Base-by-base conservation (phyloP, 1,140 invertebrate genomes). In the Drosophila pectinifera region DNA sequence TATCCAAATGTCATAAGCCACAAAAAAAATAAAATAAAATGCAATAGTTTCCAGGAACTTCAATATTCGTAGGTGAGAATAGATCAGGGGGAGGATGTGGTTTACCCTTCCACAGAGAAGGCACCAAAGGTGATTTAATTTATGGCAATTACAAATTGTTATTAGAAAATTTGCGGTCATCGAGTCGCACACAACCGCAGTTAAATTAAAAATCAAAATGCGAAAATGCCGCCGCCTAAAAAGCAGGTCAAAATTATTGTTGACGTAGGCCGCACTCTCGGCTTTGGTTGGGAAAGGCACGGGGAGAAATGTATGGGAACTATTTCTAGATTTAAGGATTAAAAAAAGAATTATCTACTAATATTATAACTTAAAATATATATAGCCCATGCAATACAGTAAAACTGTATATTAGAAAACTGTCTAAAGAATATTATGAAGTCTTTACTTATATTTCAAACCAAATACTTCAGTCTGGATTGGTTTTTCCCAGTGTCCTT, bases 151-250 rank as follows among this genome's bases (percentile, higher is more conserved):
- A 72, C 67, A 59, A 72, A 41, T 49, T 72, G 67, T 73, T 73
- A 70, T 70, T 55, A 67, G 56, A 39, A 39, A 54, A 73, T 79
- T 79, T 79, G 62, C 51, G 68, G 76, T 67, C 54, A 57, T 16
- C 38, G 62, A 39, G 41, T 45, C 39, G 13, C 74, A 31, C 56
- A 67, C 6, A 24, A 59, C 64, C 62, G 48, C 70, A 78, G 38
- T 24, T 20, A 48, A 84, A 83, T 84, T 76, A 80, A 76, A 80
- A 83, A 62, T 79, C 64, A 67, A 80, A 53, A 82, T 82, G 68
- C 22, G 31, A 39, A 78, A 68, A 82, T 58, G 51, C 45, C 41
- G 16, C 31, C n/a, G 69, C 45, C 54, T 46, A 43, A 75, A 75
- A 63, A 61, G 43, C 59, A 51, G 31, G 63, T 63, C 51, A 79